Conservation (phyloP, 2,797 vertebrate species). For the Pseudomugil gertrudae region DNA sequence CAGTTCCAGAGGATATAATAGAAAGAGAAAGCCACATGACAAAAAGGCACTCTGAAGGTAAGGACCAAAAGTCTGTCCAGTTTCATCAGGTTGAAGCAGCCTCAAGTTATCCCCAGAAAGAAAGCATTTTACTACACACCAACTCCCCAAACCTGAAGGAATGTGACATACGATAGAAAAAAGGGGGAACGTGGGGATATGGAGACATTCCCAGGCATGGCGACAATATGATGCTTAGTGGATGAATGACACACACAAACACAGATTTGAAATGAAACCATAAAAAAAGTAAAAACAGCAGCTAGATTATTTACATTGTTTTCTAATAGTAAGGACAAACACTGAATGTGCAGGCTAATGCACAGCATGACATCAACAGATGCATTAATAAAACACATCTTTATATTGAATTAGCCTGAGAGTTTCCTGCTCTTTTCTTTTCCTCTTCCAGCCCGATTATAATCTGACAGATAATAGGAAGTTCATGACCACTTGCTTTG, state of each 20-base stretch:
- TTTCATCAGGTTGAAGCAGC: constrained; percentile 8
- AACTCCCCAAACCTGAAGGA: constrained; percentile 4
- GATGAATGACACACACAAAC: not conserved
- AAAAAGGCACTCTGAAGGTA: constrained; percentile 43
- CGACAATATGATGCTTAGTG: not conserved
- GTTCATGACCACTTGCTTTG: not conserved
- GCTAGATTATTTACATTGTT: no score
- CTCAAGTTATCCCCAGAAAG: constrained; percentile 19
- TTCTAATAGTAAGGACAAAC: constrained; percentile 2
- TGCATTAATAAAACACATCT: not conserved
- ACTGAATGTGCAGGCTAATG: not conserved
- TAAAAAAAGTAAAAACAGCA: not conserved
- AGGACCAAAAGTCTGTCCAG: constrained; percentile 17
- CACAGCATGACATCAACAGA: not conserved
- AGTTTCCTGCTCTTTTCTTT: not conserved
- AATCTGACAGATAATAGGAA: not conserved
- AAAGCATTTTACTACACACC: constrained; percentile 17
- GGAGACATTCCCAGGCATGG: not conserved
- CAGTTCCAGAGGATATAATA: constrained; percentile 51
- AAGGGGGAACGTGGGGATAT: not conserved
- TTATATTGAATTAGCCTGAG: not conserved
- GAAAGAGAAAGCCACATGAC: constrained; percentile 40
- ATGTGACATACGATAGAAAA: constrained; percentile 7
- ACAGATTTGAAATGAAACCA: not conserved
- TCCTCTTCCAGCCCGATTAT: not conserved